These are phyloP conservation scores for Alethe diademata DNA, from an alignment of 2,113 vertebrate genomes.

Conservation along the genomic window DNA sequence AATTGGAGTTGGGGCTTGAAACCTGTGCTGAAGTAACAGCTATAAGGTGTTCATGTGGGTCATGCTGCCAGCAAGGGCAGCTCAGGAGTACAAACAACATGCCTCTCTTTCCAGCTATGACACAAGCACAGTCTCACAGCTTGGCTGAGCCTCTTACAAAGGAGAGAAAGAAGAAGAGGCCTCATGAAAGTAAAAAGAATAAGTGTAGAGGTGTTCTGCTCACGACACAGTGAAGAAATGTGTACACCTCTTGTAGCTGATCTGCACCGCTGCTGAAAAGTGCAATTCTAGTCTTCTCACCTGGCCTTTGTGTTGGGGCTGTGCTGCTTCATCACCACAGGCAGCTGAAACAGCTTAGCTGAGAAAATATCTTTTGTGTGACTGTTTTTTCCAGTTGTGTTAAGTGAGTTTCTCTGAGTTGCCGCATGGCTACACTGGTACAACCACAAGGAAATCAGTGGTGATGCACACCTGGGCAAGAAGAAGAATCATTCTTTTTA, in stretches of 20 bases:
- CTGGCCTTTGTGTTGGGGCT: background rate
- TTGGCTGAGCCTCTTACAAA: background rate
- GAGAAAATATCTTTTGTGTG: background rate
- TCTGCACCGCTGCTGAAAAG: background rate
- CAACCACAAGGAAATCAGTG: background rate
- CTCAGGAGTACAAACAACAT: background rate
- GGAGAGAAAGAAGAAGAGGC: background rate
- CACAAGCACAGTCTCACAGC: background rate
- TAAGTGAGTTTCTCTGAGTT: background rate
- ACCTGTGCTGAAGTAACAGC: background rate
- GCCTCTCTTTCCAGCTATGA: background rate
- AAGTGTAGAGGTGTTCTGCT: background rate
- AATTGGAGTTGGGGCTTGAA: background rate
- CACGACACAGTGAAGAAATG: accelerated
- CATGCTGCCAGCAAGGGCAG: background rate
- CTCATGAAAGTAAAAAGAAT: background rate
- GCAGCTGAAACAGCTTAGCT: background rate
- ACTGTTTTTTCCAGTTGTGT: background rate
- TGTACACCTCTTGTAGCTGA: background rate
- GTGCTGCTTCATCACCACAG: background rate
- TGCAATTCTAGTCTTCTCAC: background rate
- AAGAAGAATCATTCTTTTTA: background rate
- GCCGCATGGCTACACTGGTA: background rate
- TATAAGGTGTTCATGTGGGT: background rate
- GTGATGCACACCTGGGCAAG: background rate